Base-by-base conservation (phyloP, 1,140 invertebrate genomes). In the Nasonia giraulti region DNA sequence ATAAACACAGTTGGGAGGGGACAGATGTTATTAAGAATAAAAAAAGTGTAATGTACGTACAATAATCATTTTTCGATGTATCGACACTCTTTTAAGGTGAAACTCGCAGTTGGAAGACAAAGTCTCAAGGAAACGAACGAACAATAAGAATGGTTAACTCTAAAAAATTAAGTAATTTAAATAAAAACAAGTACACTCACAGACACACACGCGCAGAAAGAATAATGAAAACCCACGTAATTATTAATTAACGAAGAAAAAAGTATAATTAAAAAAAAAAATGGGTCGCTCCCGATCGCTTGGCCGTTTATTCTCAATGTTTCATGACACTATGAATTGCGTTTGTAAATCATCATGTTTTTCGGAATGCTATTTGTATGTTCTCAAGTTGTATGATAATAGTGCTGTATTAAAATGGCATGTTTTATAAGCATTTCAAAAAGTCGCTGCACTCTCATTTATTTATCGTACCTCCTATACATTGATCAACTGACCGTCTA, bases 351-450 rank as follows among this genome's bases (percentile, higher is more conserved):
- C 87, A 89, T 92, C 91, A 82, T 85, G 62, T 85, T 82, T 27
- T 89, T 91, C 83, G 80, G 86, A 91, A 89, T 88, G 89, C 88
- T 89, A 91, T 89, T 90, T 89, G 90, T 89, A 89, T 88, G 88
- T 90, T 87, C 90, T 89, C 84, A 86, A 90, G 88, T 90, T 93
- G 92, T 93, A 92, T 90, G 86, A 92, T 91, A 91, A 88, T 88
- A 90, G 81, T 89, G 87, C 82, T 90, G 84, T 89, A 92, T 91
- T 91, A 89, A 92, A 91, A 86, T 90, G 89, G 85, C 89, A 92
- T 91, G 88, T 90, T 92, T 93, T 92, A 88, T 91, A 91, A 90
- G 89, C 87, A 89, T 90, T 90, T 90, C 86, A 87, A 91, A 87
- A 71, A 75, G 73, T 31, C 23, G 68, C 31, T 73, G 23, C 55